phyloP scores from a whole-genome alignment of 1,140 invertebrate genomes.

The Diabrotica virgifera region DNA sequence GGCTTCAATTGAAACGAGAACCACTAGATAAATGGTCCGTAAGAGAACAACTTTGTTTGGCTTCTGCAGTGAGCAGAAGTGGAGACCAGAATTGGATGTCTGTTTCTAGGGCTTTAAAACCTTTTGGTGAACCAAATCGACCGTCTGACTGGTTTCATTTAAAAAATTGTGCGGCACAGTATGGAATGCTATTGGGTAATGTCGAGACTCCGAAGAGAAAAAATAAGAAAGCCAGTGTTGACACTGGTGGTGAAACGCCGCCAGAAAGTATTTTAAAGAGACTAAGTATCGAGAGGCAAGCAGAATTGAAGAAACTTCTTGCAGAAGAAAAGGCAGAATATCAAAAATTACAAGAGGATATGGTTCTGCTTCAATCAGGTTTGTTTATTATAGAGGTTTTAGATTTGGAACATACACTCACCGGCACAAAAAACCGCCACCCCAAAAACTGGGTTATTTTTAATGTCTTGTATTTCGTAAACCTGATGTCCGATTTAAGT shows the following conservation, averaged over 20 bases:
- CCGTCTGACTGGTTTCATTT: constrained; percentile 89
- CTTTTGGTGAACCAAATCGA: constrained; percentile 68
- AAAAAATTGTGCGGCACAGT: constrained; percentile 88
- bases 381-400: constrained; percentile 24
- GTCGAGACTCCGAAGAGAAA: constrained; percentile 86
- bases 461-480: too few species aligned
- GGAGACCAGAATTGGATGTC: constrained; percentile 95
- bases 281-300: constrained; percentile 73
- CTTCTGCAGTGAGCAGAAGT: constrained; percentile 80
- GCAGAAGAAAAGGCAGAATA: constrained; percentile 69
- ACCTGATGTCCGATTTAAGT: too few species aligned
- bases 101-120: constrained; percentile 75
- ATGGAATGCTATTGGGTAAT: constrained; percentile 77
- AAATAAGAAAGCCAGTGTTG: constrained; percentile 65
- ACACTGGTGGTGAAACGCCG: constrained; percentile 62
- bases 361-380: constrained; percentile 55
- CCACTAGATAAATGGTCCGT: constrained; percentile 80
- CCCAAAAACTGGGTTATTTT: too few species aligned
- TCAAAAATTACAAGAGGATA: constrained; percentile 64
- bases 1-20: constrained; percentile 64
- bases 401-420: too few species aligned
- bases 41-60: constrained; percentile 79
- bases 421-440: too few species aligned
- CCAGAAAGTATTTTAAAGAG: constrained; percentile 76
- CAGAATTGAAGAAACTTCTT: constrained; percentile 71